These are phyloP conservation scores for Augochlora pura DNA, from an alignment of 1,140 invertebrate species.

Conservation along the genomic window DNA sequence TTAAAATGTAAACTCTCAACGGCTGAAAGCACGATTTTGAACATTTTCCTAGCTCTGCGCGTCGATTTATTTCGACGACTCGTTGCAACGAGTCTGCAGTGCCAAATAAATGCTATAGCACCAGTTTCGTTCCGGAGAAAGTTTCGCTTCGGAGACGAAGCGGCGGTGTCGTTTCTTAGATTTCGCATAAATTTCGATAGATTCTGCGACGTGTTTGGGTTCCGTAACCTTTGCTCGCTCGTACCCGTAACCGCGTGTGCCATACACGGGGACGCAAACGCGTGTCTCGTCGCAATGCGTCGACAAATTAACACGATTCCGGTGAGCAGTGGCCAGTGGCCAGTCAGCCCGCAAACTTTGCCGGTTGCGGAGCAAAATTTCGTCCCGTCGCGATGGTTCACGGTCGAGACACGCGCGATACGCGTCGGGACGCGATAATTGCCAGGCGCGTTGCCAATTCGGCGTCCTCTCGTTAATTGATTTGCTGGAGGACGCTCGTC, in stretches of 20 bases:
- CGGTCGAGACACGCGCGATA: slow-evolving; percentile 46
- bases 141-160: not conserved
- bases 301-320: slow-evolving; percentile 26
- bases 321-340: not conserved
- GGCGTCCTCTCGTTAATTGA: slow-evolving; percentile 62
- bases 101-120: no score
- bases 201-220: not conserved
- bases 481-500: slow-evolving; percentile 55
- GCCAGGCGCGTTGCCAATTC: slow-evolving; percentile 66
- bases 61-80: no score
- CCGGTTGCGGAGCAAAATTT: slow-evolving; percentile 46
- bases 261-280: not conserved
- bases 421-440: slow-evolving; percentile 64
- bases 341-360: slow-evolving; percentile 46
- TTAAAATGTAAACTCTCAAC: no score
- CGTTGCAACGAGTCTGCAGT: no score
- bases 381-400: slow-evolving; percentile 26
- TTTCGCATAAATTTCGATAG: not conserved
- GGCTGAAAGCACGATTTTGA: no score
- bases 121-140: no score
- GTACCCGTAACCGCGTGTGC: not conserved
- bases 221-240: not conserved
- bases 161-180: no score
- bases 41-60: no score
- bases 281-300: not conserved